Conservation (phyloP, 2,113 vertebrate species). For the Osmerus eperlanus region DNA sequence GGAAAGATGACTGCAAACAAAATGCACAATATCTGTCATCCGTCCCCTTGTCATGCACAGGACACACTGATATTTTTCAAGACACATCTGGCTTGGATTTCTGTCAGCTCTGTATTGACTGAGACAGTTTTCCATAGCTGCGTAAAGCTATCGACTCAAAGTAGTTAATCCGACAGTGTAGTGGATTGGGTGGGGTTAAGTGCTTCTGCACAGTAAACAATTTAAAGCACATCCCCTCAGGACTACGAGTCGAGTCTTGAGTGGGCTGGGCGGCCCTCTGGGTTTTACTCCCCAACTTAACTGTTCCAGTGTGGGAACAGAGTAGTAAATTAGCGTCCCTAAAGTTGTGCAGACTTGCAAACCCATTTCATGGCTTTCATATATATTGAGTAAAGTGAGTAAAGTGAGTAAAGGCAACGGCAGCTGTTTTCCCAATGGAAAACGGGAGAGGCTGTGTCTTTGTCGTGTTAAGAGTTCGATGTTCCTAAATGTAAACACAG, state of each 20-base stretch:
- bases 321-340: neutral
- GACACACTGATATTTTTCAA: constrained; percentile 55
- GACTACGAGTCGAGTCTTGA: constrained; percentile 57
- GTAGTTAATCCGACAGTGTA: neutral
- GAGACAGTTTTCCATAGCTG: constrained; percentile 39
- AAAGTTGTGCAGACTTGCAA: too few species aligned
- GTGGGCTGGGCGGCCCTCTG: neutral
- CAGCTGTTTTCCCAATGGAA: too few species aligned
- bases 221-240: constrained; percentile 17
- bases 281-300: constrained; percentile 12
- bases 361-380: too few species aligned
- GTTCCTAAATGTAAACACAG: too few species aligned
- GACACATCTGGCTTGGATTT: constrained; percentile 64
- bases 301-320: neutral
- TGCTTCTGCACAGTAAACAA: constrained; percentile 47
- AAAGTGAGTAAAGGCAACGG: too few species aligned
- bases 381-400: too few species aligned
- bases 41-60: constrained; percentile 45
- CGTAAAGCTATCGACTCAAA: constrained; percentile 36
- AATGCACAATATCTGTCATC: constrained; percentile 63
- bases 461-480: too few species aligned
- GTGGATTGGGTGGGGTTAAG: constrained; percentile 43
- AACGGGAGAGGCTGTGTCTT: too few species aligned
- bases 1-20: constrained; percentile 50
- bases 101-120: constrained; percentile 54